Base-by-base conservation (phyloP, 2,797 vertebrate genomes). In the Rhinatrema bivittatum region DNA sequence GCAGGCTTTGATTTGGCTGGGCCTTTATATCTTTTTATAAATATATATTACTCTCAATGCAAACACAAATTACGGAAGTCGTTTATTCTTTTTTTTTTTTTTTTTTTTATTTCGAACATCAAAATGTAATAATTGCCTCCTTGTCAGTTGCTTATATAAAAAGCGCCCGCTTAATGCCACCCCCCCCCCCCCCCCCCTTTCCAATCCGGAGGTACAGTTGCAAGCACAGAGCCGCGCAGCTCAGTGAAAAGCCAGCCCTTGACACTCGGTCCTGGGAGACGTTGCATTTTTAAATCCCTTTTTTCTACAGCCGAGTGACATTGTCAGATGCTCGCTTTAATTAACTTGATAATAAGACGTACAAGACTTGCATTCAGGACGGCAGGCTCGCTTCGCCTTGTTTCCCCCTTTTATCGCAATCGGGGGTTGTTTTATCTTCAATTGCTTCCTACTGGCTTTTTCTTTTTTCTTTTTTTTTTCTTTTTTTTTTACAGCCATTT, bases 261-360 rank as follows among this genome's bases (percentile, higher is more conserved):
- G 91, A 93, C 91, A 91, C 73, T 75, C 81, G 84, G 87, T 93
- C 91, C 92, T 93, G 78, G 75, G 91, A 94, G 93, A 93, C 89
- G 73, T 61, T 80, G 90, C 89, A 86, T 93, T 94, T 90, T 94
- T 90, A 94, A 96, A 95, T 93, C 90, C 88, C 86, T 91, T 93
- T n/a, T 93, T 92, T 88, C 88, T 93, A 87, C 91, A 91, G 87
- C 81, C 88, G 87, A 91, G 88, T 93, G 91, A 93, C 92, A 93
- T 92, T 95, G 92, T 95, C 91, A 94, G 89, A 94, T 91, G 88
- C 87, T 81, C 77, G 85, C 90, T 98, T 95, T 96, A 96, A 97
- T 98, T 96, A 97, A 96, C 90, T 93, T 87, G 89, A 95, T 93
- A 94, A 98, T 93, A 92, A 93, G 90, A 90, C 86, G 87, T 87